Base-by-base conservation (phyloP, 2,797 vertebrate species). In the Sebastes elongatus region DNA sequence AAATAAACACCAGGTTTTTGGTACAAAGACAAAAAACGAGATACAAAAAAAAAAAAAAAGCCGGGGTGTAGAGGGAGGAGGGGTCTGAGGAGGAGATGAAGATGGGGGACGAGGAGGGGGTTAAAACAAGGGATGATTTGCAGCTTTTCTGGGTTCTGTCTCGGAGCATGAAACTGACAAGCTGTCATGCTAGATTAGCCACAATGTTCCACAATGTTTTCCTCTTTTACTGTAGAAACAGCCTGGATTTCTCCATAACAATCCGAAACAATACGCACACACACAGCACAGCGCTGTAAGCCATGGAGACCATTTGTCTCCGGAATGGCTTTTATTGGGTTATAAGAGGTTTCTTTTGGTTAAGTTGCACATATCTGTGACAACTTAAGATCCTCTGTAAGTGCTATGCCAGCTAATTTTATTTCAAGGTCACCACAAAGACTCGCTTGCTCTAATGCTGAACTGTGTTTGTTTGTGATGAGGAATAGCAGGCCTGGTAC, bases 111-210 rank as follows among this genome's bases (percentile, higher is more conserved):
- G 57, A 66, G 63, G 80, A 78, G 74, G 64, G 79, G 71, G 82
- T 62, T 81, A 68, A 85, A 92, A 85, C 69, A 74, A 60, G 85
- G 84, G 89, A 93, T 88, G 91, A 86, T 88, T 90, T 89, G 88
- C 71, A 93, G 82, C 83, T 92, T 91, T 87, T 92, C 92, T 94
- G 94, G 84, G 80, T 93, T 94, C 66, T 93, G 91, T 95, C 93
- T 93, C 22, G 1, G 71, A 91, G 76, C 87, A 87, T 80, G 84
- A 82, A 90, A 91, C 92, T 90, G 93, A 93, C 91, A 93, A 88
- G 89, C 92, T 95, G 94, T 92, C 92, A 89, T 78, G 89, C 86
- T 70, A 76, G 89, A 94, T 95, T 95, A 94, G 79, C 80, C 18
- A 20, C 76, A 90, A 83, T 25, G 69, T 85, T 93, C 80, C 88